Conservation (phyloP, 1,140 invertebrate genomes). For the Samia ricini region DNA sequence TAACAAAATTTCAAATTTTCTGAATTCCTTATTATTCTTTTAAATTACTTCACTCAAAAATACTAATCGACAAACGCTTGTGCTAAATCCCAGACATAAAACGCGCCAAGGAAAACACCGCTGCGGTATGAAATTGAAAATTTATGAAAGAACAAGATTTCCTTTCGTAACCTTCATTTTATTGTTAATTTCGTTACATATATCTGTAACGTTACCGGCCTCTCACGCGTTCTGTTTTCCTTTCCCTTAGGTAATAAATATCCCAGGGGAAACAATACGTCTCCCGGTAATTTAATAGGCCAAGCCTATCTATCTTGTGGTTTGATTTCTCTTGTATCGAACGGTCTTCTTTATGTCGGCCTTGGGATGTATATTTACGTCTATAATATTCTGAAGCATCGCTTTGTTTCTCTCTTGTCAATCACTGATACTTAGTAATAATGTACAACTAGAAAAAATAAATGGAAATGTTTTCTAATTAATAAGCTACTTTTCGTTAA, state of each 20-base stretch:
- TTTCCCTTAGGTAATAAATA: constrained; percentile 2
- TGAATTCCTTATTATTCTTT: no score
- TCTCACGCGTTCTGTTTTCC: not conserved
- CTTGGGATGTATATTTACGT: not conserved
- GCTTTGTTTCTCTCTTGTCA: not conserved
- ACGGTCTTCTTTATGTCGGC: not conserved
- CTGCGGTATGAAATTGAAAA: constrained; percentile 41
- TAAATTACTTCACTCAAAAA: no score
- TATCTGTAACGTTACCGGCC: not conserved
- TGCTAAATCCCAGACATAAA: constrained; percentile 1
- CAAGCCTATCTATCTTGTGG: not conserved
- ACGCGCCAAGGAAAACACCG: constrained; percentile 13
- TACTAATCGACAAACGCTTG: not conserved
- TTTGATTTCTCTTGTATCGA: not conserved
- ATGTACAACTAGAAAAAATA: no score
- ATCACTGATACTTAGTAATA: no score
- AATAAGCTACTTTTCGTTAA: no score
- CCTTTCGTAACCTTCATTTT: constrained; percentile 19
- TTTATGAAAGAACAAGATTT: constrained; percentile 45
- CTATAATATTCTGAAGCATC: not conserved
- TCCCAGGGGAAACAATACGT: not conserved
- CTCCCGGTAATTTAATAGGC: not conserved
- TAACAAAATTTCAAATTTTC: no score
- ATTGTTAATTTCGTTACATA: not conserved
- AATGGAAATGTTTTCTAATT: no score